These are phyloP conservation scores for Mythimna vitellina DNA, from an alignment of 2,888 invertebrate genomes.

Conservation along the genomic window DNA sequence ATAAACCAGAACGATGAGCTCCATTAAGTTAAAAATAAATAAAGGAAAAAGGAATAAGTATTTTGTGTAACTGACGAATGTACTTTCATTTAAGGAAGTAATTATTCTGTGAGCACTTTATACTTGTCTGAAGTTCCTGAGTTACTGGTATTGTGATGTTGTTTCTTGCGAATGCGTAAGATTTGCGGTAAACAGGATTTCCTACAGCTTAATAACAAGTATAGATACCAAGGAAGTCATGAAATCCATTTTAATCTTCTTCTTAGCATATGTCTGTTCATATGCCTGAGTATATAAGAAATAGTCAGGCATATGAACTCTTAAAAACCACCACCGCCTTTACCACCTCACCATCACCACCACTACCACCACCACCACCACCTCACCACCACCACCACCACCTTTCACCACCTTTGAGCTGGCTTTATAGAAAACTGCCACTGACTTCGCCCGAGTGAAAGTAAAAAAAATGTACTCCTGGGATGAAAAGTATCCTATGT, in stretches of 20 bases:
- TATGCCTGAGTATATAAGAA: too few species aligned
- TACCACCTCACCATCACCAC: too few species aligned
- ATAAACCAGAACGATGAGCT: constrained; percentile 32
- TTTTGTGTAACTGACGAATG: constrained; percentile 24
- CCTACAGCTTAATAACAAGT: neutral
- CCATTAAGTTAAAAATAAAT: constrained; percentile 21
- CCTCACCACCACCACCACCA: too few species aligned
- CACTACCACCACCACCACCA: too few species aligned
- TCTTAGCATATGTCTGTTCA: neutral
- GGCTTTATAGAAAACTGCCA: neutral
- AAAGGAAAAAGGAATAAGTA: constrained; percentile 16
- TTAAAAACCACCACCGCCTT: too few species aligned
- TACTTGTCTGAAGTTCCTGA: constrained; percentile 8
- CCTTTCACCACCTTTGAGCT: too few species aligned
- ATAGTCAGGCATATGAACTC: too few species aligned
- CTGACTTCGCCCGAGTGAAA: too few species aligned
- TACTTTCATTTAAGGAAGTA: constrained; percentile 45
- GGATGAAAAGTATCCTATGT: too few species aligned
- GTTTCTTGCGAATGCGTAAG: constrained; percentile 9
- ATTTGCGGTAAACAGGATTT: neutral
- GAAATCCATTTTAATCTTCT: neutral
- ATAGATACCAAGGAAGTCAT: neutral
- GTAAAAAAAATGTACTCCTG: too few species aligned
- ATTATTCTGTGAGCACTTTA: constrained; percentile 33
- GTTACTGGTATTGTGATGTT: neutral